Conservation (phyloP, 2,797 vertebrate species). For the Numenius phaeopus region DNA sequence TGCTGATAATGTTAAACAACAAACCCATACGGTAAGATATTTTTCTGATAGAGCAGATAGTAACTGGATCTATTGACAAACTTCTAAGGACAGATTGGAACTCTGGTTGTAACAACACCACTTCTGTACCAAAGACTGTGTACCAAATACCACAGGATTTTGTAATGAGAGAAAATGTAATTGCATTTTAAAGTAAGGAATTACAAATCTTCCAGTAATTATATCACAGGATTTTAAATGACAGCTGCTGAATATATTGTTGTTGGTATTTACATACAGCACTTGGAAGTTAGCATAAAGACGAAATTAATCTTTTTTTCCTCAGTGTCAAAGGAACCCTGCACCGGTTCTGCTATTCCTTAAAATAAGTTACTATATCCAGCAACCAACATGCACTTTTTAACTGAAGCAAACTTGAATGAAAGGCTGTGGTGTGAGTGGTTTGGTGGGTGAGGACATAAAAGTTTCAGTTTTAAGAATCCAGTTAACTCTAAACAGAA, state of each 20-base stretch:
- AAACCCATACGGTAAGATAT: background rate
- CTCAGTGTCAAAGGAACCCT: background rate
- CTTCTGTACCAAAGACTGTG: background rate
- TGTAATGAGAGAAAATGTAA: background rate
- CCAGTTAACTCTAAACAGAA: background rate
- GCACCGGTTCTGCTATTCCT: background rate
- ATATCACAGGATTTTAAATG: background rate
- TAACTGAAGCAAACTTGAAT: constrained; percentile 10
- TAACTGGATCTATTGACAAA: background rate
- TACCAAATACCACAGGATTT: background rate
- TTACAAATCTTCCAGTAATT: background rate
- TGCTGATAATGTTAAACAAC: background rate
- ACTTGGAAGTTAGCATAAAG: background rate
- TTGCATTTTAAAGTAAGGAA: background rate
- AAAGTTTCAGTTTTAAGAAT: constrained; percentile 28
- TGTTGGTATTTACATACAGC: background rate
- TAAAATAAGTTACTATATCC: background rate
- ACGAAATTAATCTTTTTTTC: background rate
- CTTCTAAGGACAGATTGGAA: background rate
- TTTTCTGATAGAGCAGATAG: background rate
- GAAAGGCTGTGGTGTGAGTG: background rate
- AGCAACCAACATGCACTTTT: background rate
- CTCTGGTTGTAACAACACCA: background rate
- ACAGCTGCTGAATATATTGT: background rate
- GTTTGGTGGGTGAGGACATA: background rate